A percentile compares a stretch with the other conserved stretches of the same genome.
These are phyloP conservation scores for Mastacembelus armatus DNA, from an alignment of 2,797 vertebrate genomes.

Conservation along the genomic window DNA sequence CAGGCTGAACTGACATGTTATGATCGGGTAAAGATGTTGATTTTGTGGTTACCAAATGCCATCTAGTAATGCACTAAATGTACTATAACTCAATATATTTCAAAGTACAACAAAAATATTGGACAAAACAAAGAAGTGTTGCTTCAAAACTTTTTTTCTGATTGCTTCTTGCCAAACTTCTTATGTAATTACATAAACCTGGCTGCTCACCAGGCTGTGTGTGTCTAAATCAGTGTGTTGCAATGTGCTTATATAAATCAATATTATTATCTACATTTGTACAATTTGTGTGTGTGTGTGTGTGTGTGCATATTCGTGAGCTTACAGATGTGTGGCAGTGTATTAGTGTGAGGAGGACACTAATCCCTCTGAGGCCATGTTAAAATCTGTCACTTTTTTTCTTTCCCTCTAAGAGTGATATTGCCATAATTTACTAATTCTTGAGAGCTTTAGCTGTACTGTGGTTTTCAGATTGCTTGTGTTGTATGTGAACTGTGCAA, in stretches of 20 bases:
- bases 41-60: slow-evolving; percentile 28
- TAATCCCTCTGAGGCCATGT: slow-evolving; percentile 55
- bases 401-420: slow-evolving; percentile 39
- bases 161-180: slow-evolving; percentile 34
- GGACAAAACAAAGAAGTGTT: slow-evolving; percentile 38
- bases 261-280: neutral
- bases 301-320: slow-evolving; percentile 6
- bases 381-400: slow-evolving; percentile 54
- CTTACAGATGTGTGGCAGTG: slow-evolving; percentile 31
- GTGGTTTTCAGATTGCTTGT: neutral
- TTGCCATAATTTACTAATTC: slow-evolving; percentile 13
- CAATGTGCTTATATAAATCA: slow-evolving; percentile 17
- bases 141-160: slow-evolving; percentile 1
- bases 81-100: slow-evolving; percentile 25
- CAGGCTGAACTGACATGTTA: slow-evolving; percentile 20
- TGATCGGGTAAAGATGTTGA: slow-evolving; percentile 8
- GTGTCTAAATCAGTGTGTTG: slow-evolving; percentile 9
- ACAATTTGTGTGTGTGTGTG: neutral
- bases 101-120: slow-evolving; percentile 12
- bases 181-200: slow-evolving; percentile 40
- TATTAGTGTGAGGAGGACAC: slow-evolving; percentile 42
- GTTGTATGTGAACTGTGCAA: neutral
- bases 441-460: neutral
- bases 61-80: slow-evolving; percentile 25
- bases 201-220: slow-evolving; percentile 23